A percentile compares a stretch with the other conserved stretches of the same genome.
These are phyloP conservation scores for Peromyscus melanophrys DNA, from an alignment of 2,797 vertebrate genomes.

Conservation along the genomic window DNA sequence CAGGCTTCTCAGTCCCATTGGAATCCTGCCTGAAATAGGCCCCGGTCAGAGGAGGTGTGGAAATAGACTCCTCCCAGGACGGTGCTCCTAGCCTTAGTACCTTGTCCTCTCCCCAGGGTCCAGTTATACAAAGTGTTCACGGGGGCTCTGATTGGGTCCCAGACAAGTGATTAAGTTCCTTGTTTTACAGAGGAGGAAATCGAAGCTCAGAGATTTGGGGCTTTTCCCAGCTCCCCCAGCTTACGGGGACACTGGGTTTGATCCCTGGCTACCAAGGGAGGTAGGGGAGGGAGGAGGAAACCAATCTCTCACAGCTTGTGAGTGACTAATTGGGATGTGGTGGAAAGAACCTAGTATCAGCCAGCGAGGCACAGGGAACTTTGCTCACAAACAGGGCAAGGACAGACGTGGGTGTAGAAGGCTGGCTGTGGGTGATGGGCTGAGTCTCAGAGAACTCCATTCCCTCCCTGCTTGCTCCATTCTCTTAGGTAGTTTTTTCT, in stretches of 20 bases:
- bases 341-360: background rate
- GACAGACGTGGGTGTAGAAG: background rate
- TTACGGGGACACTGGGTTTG: background rate
- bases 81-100: background rate
- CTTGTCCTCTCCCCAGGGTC: too few relatives aligned
- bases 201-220: background rate
- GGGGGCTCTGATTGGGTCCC: background rate
- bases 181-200: constrained; percentile 29
- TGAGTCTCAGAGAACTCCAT: background rate
- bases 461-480: background rate
- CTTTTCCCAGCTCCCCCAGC: background rate
- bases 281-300: background rate
- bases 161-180: background rate
- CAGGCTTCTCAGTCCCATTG: background rate
- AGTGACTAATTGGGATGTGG: constrained; percentile 1
- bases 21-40: background rate
- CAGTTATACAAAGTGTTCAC: background rate
- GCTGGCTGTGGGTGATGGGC: background rate
- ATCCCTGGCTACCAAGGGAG: background rate
- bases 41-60: background rate
- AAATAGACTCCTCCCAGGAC: background rate
- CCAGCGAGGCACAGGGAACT: background rate
- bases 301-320: background rate
- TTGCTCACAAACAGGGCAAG: background rate
- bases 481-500: background rate